Evolutionary conservation across 2,113 vertebrate species (phyloP).

Genomic region (Prunella fulvescens): DNA sequence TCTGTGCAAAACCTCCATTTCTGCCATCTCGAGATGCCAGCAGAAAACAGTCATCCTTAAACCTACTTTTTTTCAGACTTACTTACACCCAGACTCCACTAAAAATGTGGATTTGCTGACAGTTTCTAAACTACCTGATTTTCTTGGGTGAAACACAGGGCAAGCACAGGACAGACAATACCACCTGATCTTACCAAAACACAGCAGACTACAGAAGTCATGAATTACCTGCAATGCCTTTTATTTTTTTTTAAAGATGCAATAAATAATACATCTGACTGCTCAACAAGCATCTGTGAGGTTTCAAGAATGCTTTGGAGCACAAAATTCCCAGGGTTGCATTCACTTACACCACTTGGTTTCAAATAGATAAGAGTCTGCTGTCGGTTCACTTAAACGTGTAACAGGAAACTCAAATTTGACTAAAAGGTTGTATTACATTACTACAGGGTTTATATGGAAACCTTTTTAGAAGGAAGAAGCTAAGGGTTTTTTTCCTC

Average conservation of each 20-base stretch:
- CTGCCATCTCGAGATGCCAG: constrained; percentile 31
- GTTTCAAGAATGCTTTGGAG: not conserved
- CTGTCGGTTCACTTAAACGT: not conserved
- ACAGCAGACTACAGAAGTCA: not conserved
- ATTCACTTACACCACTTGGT: not conserved
- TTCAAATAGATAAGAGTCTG: not conserved
- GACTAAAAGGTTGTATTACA: constrained; percentile 15
- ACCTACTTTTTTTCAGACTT: not conserved
- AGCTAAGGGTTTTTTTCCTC: not conserved
- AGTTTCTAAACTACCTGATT: not conserved
- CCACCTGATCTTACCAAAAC: not conserved
- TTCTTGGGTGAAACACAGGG: not conserved
- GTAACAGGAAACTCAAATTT: constrained; percentile 49
- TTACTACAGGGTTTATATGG: constrained; percentile 16
- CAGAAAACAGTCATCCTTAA: constrained; percentile 18
- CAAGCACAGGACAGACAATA: not conserved
- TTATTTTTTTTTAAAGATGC: not conserved
- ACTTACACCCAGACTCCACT: not conserved
- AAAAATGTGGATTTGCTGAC: not conserved
- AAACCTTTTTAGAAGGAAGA: constrained; percentile 42
- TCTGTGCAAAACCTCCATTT: constrained; percentile 26
- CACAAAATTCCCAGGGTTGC: not conserved
- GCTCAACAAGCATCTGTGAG: not conserved
- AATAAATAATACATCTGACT: not conserved
- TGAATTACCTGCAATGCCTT: not conserved